phyloP scores from a whole-genome alignment of 1,140 invertebrate species.

The Coelopa frigida region DNA sequence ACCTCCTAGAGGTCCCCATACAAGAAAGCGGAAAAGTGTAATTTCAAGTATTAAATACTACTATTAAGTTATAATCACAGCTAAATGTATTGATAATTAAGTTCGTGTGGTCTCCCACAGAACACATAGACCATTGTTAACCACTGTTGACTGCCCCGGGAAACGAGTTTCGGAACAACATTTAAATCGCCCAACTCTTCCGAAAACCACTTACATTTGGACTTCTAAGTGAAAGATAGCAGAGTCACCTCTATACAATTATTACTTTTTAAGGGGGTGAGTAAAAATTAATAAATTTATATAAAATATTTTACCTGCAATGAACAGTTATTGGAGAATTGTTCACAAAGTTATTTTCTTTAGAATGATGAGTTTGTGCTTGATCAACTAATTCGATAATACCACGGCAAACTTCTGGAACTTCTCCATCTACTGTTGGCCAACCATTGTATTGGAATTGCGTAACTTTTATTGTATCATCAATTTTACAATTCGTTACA shows the following conservation, averaged over 20 bases:
- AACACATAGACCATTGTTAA: too few relatives aligned
- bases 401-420: slow-evolving; percentile 76
- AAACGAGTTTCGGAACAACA: neutral
- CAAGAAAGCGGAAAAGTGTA: too few relatives aligned
- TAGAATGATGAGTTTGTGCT: slow-evolving; percentile 49
- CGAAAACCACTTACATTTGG: neutral
- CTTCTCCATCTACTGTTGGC: slow-evolving; percentile 79
- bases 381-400: slow-evolving; percentile 73
- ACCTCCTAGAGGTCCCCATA: too few relatives aligned
- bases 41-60: too few relatives aligned
- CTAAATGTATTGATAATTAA: too few relatives aligned
- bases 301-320: slow-evolving; percentile 55
- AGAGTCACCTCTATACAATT: too few relatives aligned
- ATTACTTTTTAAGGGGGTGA: neutral
- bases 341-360: slow-evolving; percentile 48
- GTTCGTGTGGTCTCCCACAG: too few relatives aligned
- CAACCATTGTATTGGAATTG: slow-evolving; percentile 86
- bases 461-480: slow-evolving; percentile 62
- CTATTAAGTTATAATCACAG: too few relatives aligned
- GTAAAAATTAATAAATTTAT: neutral
- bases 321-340: slow-evolving; percentile 64
- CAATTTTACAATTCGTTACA: slow-evolving; percentile 70
- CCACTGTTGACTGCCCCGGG: neutral
- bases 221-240: too few relatives aligned
- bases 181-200: neutral